Conservation (phyloP, 2,888 invertebrate genomes). For the Synergus umbraculus region DNA sequence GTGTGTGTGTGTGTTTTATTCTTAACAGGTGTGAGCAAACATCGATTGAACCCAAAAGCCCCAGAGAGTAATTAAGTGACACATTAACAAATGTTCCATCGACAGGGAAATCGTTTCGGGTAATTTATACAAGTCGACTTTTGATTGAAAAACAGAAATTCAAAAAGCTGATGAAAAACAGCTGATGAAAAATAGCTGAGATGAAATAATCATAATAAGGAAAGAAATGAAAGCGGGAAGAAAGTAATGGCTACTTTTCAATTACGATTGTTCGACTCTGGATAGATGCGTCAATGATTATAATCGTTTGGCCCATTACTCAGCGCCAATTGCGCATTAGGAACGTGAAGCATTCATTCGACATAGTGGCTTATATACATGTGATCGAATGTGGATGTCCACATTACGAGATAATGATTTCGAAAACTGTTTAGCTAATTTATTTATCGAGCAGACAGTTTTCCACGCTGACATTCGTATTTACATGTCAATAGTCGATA, state of each 20-base stretch:
- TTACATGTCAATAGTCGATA: neutral
- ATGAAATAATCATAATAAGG: neutral
- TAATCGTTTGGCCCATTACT: constrained; percentile 3
- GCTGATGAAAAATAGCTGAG: neutral
- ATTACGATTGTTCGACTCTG: neutral
- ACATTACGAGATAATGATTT: constrained; percentile 24
- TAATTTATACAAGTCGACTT: neutral
- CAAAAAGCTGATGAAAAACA: neutral
- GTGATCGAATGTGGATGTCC: constrained; percentile 7
- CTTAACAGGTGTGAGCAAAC: neutral
- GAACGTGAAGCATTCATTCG: neutral
- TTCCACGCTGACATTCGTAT: constrained; percentile 8
- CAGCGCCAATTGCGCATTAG: constrained; percentile 3
- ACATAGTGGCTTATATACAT: constrained; percentile 1
- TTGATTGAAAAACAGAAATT: neutral
- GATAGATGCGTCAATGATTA: neutral
- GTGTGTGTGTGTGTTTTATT: constrained; percentile 4
- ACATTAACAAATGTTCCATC: constrained; percentile 15
- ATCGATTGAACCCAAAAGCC: constrained; percentile 11
- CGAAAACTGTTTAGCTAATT: constrained; percentile 10
- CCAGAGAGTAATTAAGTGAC: constrained; percentile 11
- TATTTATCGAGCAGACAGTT: neutral
- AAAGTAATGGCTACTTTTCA: neutral
- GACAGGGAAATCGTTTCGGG: neutral
- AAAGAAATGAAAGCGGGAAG: neutral